Conservation (phyloP, 2,797 vertebrate genomes). For the Cygnus olor region DNA sequence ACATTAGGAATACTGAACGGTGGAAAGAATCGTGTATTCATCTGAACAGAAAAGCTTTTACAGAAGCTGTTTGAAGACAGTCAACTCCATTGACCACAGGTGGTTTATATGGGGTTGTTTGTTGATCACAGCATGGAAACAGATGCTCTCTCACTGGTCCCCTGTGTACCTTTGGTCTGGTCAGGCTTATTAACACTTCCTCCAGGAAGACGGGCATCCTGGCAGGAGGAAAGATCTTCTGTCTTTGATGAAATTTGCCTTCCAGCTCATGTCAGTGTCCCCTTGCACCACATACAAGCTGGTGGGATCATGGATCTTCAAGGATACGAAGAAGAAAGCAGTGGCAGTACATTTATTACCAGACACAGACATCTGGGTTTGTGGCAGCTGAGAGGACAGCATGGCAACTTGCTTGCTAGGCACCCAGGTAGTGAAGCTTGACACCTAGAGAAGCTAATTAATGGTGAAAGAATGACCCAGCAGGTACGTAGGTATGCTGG, state of each 20-base stretch:
- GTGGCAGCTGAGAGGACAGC: not conserved
- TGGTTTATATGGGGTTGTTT: not conserved
- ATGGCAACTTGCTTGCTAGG: not conserved
- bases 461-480: not conserved
- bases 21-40: not conserved
- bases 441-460: not conserved
- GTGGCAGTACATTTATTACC: not conserved
- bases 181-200: not conserved
- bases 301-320: not conserved
- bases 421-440: not conserved
- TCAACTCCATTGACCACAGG: not conserved
- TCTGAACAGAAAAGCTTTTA: not conserved
- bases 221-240: not conserved
- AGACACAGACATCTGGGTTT: not conserved
- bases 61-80: not conserved
- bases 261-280: not conserved
- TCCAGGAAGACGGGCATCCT: not conserved
- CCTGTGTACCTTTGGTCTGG: not conserved
- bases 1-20: accelerated
- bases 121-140: not conserved
- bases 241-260: not conserved
- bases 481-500: not conserved
- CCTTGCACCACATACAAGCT: not conserved
- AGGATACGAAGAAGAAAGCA: not conserved
- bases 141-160: not conserved